Conservation (phyloP, 2,888 invertebrate genomes). For the Platycheirus rosarum region DNA sequence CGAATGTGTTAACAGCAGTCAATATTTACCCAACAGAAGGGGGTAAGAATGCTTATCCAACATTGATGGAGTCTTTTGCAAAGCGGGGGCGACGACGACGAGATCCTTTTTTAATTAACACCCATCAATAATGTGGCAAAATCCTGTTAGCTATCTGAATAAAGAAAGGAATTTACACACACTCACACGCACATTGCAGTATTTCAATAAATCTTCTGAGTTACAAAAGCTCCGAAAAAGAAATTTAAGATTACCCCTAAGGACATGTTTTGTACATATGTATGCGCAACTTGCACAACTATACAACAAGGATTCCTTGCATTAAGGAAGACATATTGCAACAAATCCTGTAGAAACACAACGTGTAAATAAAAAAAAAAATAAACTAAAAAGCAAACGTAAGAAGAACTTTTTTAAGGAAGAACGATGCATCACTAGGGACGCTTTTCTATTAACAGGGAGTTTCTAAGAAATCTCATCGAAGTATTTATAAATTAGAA, state of each 20-base stretch:
- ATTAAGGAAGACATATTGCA: slow-evolving; percentile 53
- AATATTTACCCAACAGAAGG: slow-evolving; percentile 14
- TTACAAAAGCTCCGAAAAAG: slow-evolving; percentile 9
- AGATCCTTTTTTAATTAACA: slow-evolving; percentile 34
- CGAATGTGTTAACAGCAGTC: slow-evolving; percentile 26
- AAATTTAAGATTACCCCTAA: slow-evolving; percentile 11
- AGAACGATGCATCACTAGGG: slow-evolving; percentile 17
- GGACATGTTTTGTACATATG: slow-evolving; percentile 23
- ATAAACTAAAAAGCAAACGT: slow-evolving; percentile 12
- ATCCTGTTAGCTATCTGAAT: slow-evolving; percentile 4
- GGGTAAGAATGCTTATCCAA: slow-evolving; percentile 18
- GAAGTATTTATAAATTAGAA: too few species aligned
- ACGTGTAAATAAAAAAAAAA: slow-evolving; percentile 17
- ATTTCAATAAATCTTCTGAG: slow-evolving; percentile 24
- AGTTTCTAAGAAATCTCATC: neutral
- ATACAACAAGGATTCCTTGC: slow-evolving; percentile 48
- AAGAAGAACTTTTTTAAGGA: slow-evolving; percentile 46
- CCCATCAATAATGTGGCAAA: slow-evolving; percentile 4
- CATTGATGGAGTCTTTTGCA: slow-evolving; percentile 31
- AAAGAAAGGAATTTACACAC: neutral
- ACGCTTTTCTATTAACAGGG: slow-evolving; percentile 21
- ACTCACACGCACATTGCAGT: slow-evolving; percentile 20
- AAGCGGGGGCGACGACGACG: slow-evolving; percentile 10
- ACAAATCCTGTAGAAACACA: slow-evolving; percentile 27
- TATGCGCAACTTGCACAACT: slow-evolving; percentile 36